Percentiles rank a stretch among this genome's conserved stretches.
phyloP scores from a whole-genome alignment of 2,888 invertebrate genomes.

The Camponotus fellah region DNA sequence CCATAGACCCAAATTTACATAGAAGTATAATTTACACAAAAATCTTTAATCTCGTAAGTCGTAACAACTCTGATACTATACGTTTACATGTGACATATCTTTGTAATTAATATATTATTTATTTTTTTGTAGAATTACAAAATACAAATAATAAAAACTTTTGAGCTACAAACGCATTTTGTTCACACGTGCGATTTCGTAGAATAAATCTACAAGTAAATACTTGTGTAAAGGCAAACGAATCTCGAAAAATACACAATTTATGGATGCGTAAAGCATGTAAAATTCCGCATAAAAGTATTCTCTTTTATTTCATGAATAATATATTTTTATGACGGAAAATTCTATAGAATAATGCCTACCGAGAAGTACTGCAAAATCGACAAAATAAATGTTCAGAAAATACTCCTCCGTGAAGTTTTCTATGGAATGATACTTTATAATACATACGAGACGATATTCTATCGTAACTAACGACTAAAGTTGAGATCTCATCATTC shows the following conservation, averaged over 20 bases:
- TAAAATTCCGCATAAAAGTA: conserved; percentile 65
- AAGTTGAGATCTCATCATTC: conserved; percentile 1
- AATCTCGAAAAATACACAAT: conserved; percentile 35
- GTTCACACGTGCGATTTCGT: no score
- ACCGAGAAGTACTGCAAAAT: conserved; percentile 20
- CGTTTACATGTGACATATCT: neutral
- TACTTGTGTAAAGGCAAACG: conserved; percentile 10
- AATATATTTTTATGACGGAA: conserved; percentile 44
- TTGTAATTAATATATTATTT: neutral
- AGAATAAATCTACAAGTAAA: neutral
- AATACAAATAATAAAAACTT: neutral
- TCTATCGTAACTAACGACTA: neutral
- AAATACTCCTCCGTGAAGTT: neutral
- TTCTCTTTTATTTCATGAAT: conserved; percentile 53
- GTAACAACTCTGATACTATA: neutral
- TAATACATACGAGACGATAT: neutral
- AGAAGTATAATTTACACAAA: neutral
- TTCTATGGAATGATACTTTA: neutral
- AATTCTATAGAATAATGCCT: neutral
- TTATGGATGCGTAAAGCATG: conserved; percentile 61
- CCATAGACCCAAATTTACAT: neutral
- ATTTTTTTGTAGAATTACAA: neutral
- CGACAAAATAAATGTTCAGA: conserved; percentile 19
- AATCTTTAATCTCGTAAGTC: neutral
- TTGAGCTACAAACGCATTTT: neutral